Evolutionary conservation across 2,888 invertebrate genomes (phyloP).

Genomic region (Microctonus aethiopoides): DNA sequence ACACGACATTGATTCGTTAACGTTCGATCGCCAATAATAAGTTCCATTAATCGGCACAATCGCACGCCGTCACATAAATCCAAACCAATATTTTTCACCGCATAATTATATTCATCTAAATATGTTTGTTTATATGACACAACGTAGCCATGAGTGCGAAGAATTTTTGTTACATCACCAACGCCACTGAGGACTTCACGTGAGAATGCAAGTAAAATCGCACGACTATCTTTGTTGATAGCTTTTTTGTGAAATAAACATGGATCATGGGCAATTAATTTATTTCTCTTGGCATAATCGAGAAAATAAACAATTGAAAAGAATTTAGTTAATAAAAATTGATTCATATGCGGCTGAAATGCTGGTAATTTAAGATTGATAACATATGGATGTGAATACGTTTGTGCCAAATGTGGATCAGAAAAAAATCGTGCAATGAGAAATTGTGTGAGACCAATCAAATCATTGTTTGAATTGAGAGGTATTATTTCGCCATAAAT

Average conservation of each 20-base stretch:
- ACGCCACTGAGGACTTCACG: slow-evolving; percentile 82
- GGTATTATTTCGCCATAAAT: slow-evolving; percentile 81
- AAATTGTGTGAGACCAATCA: slow-evolving; percentile 81
- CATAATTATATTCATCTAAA: slow-evolving; percentile 90
- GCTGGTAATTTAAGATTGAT: slow-evolving; percentile 72
- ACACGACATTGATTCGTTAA: slow-evolving; percentile 77
- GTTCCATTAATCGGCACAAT: slow-evolving; percentile 85
- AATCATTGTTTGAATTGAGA: slow-evolving; percentile 81
- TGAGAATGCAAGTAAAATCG: slow-evolving; percentile 81
- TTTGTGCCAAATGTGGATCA: slow-evolving; percentile 76
- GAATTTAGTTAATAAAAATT: slow-evolving; percentile 86
- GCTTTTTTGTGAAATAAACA: slow-evolving; percentile 86
- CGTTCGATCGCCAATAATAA: slow-evolving; percentile 75
- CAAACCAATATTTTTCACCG: slow-evolving; percentile 79
- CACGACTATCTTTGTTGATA: slow-evolving; percentile 80
- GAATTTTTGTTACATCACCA: slow-evolving; percentile 85
- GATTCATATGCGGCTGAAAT: slow-evolving; percentile 78
- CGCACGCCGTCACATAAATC: slow-evolving; percentile 91
- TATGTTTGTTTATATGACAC: slow-evolving; percentile 83
- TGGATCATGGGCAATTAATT: slow-evolving; percentile 88
- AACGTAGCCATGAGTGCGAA: slow-evolving; percentile 80
- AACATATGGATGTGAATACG: slow-evolving; percentile 74
- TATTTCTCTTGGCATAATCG: slow-evolving; percentile 83
- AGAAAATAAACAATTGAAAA: slow-evolving; percentile 85
- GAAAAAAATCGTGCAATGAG: slow-evolving; percentile 81